Evolutionary conservation across 2,113 vertebrate species (phyloP), one percentile per base, ranked within the genome.

Genomic region (Labeo catla): DNA sequence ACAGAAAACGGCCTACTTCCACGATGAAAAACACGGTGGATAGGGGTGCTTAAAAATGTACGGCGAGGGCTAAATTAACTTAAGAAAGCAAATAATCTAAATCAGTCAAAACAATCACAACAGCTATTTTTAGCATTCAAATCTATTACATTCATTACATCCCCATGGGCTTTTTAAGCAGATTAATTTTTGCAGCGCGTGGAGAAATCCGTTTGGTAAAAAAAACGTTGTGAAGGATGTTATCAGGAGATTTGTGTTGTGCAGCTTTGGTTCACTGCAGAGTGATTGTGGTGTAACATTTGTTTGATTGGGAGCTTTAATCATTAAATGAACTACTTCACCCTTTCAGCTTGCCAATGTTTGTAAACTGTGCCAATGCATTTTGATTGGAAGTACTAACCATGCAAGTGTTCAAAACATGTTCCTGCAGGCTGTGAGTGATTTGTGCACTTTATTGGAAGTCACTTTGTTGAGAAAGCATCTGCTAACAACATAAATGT

Each of bases 91-190:
- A 90, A 87, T 81, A 86, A 90, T 90, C 16, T 57, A 39, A 73
- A 88, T 3, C 8, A 34, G 34, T 36, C 34, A 21, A 59, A 59
- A 59, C 8, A 21, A 4, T 59, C 21, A 70, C 28, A 66, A 70
- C 7, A 70, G 80, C 76, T 21, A 77, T 84, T 77, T 83, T 89
- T 80, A 65, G 76, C 74, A 43, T 36, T 57, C 77, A 81, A 82
- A 89, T 86, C 84, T 84, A 87, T 73, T 86, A 59, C 88, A 91
- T 87, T 87, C 85, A 89, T 87, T 84, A 87, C 81, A 82, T 85
- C 87, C 79, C 49, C 36, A 77, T 36, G 73, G 54, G 83, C 66
- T 90, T 86, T 84, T 65, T 83, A 70, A 66, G 61, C 36, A 43
- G 34, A 43, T 21, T 36, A 16, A 4, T 47, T 21, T 11, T 73